phyloP scores from a whole-genome alignment of 2,113 vertebrate species.

The Indicator indicator region DNA sequence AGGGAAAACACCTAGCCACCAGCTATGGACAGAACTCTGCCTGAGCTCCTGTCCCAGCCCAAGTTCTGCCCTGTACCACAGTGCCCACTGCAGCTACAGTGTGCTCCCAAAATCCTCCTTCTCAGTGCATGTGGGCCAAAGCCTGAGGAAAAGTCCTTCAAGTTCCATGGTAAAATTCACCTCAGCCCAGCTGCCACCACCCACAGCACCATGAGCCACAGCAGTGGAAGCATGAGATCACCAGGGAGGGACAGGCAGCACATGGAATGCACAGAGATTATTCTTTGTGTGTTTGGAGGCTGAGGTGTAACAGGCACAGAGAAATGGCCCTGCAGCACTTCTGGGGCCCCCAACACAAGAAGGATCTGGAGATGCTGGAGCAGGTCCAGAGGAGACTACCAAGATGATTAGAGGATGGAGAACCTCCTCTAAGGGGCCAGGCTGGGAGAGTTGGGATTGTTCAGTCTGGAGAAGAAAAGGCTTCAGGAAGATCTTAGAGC shows the following conservation, averaged over 20 bases:
- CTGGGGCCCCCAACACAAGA: too few relatives aligned
- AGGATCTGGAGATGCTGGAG: too few relatives aligned
- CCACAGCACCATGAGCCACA: fast-evolving
- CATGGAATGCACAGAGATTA: not conserved
- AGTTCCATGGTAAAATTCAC: not conserved
- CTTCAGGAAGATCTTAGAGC: too few relatives aligned
- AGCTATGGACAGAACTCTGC: not conserved
- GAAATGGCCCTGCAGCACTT: too few relatives aligned
- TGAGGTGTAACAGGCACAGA: not conserved
- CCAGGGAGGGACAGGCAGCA: not conserved
- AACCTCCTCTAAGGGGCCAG: too few relatives aligned
- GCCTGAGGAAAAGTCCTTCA: not conserved
- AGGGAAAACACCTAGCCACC: not conserved
- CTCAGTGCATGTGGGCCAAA: not conserved
- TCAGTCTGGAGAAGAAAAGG: too few relatives aligned
- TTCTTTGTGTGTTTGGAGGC: not conserved
- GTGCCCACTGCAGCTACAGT: not conserved
- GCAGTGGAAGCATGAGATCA: fast-evolving
- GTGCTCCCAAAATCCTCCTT: not conserved
- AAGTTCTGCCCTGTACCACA: not conserved
- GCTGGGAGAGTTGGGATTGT: too few relatives aligned
- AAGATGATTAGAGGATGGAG: too few relatives aligned
- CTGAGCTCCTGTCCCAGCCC: not conserved
- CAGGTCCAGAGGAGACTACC: too few relatives aligned
- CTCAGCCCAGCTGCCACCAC: not conserved